Conservation (phyloP, 1,140 invertebrate genomes). For the Coelopa frigida region DNA sequence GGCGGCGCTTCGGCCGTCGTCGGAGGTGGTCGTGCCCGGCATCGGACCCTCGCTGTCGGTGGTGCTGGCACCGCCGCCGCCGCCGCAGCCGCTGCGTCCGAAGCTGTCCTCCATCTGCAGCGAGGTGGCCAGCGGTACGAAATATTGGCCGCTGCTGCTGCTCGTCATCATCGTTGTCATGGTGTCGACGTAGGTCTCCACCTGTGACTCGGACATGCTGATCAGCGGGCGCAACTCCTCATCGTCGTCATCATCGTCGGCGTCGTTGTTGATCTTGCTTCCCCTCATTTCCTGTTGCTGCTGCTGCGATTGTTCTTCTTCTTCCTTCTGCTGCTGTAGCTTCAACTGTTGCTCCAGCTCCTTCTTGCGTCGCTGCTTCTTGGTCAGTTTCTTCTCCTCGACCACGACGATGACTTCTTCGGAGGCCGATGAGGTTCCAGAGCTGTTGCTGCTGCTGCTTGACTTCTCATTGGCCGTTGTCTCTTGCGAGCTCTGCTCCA, state of each 20-base stretch:
- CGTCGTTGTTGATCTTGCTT: slow-evolving; percentile 27
- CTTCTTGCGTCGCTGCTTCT: slow-evolving; percentile 34
- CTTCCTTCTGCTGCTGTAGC: slow-evolving; percentile 18
- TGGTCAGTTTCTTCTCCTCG: slow-evolving; percentile 34
- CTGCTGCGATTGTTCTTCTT: slow-evolving; percentile 6
- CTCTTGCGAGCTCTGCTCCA: slow-evolving; percentile 14
- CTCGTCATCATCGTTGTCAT: too few relatives aligned
- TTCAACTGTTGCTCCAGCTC: slow-evolving; percentile 16
- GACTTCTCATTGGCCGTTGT: slow-evolving; percentile 6
- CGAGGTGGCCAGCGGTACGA: not conserved
- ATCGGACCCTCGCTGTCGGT: slow-evolving; percentile 36
- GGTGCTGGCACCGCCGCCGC: slow-evolving; percentile 14
- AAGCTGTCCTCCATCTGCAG: not conserved
- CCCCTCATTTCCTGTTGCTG: slow-evolving; percentile 15
- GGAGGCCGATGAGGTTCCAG: slow-evolving; percentile 34
- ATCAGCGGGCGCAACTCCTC: slow-evolving; percentile 22
- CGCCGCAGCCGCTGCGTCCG: slow-evolving; percentile 8
- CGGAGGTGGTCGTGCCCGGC: slow-evolving; percentile 39
- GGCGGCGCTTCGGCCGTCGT: slow-evolving; percentile 23
- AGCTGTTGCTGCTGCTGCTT: slow-evolving; percentile 20
- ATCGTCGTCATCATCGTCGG: slow-evolving; percentile 28
- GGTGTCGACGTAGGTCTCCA: slow-evolving; percentile 11
- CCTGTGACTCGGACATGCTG: slow-evolving; percentile 29
- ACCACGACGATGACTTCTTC: slow-evolving; percentile 36
- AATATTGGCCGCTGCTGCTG: not conserved